Conservation (phyloP, 2,113 vertebrate genomes). For the Siphamia tubifer region DNA sequence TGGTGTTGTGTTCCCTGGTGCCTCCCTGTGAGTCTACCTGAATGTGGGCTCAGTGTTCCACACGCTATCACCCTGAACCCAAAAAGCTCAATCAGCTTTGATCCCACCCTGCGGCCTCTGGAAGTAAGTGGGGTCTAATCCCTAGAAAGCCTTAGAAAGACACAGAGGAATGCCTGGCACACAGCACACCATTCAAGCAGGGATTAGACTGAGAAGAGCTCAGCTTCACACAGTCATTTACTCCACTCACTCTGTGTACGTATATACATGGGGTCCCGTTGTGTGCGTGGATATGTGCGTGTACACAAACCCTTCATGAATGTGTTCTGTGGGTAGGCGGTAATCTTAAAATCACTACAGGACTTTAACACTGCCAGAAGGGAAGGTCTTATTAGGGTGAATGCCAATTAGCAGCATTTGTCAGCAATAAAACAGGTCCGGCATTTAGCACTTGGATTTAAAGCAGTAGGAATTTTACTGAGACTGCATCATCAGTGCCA, state of each 20-base stretch:
- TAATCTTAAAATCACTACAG: neutral
- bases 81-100: conserved; percentile 67
- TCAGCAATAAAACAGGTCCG: conserved; percentile 5
- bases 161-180: conserved; percentile 77
- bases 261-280: conserved; percentile 3
- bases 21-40: conserved; percentile 46
- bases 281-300: neutral
- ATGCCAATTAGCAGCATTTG: conserved; percentile 3
- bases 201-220: conserved; percentile 69
- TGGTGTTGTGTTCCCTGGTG: conserved; percentile 50
- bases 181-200: conserved; percentile 73
- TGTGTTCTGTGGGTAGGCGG: neutral
- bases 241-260: conserved; percentile 40
- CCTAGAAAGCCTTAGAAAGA: conserved; percentile 69
- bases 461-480: neutral
- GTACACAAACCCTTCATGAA: conserved; percentile 18
- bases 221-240: conserved; percentile 61
- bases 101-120: conserved; percentile 66
- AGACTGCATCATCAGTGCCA: neutral
- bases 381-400: conserved; percentile 2
- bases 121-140: conserved; percentile 75
- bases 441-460: neutral
- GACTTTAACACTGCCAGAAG: neutral
- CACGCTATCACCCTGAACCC: conserved; percentile 40
- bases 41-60: conserved; percentile 31